phyloP scores from a whole-genome alignment of 2,113 vertebrate species.

The Stercorarius parasiticus region DNA sequence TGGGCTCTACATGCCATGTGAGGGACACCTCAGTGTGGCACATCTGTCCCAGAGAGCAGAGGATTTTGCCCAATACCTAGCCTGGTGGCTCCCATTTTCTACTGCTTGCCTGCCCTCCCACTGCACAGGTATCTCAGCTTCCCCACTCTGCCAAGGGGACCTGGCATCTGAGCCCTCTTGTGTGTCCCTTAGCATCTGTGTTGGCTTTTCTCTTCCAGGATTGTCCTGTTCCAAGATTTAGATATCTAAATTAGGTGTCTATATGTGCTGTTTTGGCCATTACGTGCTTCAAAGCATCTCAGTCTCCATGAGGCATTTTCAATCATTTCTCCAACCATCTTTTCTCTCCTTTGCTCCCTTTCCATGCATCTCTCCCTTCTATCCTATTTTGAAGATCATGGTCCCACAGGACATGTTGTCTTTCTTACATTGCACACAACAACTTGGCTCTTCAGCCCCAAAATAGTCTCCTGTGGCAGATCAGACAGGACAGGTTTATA shows the following conservation, averaged over 20 bases:
- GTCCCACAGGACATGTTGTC: no score
- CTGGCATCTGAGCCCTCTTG: neutral
- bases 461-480: neutral
- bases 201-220: neutral
- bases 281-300: neutral
- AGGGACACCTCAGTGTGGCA: neutral
- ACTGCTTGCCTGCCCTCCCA: neutral
- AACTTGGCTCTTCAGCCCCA: neutral
- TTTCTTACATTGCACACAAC: neutral
- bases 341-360: neutral
- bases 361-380: neutral
- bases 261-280: neutral
- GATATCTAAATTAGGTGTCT: neutral
- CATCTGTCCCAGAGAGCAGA: neutral
- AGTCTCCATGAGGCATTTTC: neutral
- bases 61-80: neutral
- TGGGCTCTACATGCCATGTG: accelerated
- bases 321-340: neutral
- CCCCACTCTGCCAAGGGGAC: neutral
- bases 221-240: neutral
- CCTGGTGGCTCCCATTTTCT: neutral
- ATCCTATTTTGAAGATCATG: neutral
- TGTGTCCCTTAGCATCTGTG: neutral
- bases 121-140: neutral
- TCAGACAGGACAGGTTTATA: neutral